These are phyloP conservation scores for Drosophila sucinea DNA, from an alignment of 1,140 invertebrate species.

Conservation along the genomic window DNA sequence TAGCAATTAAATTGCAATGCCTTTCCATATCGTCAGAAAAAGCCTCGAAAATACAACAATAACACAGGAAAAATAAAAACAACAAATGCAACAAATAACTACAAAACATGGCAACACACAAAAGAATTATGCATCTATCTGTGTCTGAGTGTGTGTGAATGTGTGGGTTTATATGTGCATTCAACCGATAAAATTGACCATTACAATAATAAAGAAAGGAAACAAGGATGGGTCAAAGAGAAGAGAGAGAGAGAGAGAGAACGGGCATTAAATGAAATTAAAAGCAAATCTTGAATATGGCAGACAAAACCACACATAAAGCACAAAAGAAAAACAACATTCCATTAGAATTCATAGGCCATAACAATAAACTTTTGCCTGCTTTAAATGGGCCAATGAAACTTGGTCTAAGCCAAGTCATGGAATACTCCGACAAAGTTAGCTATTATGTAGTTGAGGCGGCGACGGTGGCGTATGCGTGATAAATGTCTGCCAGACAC, in stretches of 20 bases:
- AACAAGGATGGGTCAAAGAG: neutral
- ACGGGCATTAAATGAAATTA: constrained; percentile 33
- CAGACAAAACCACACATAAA: neutral
- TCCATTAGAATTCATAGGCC: constrained; percentile 41
- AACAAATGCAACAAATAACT: constrained; percentile 39
- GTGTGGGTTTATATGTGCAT: constrained; percentile 39
- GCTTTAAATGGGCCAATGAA: constrained; percentile 6
- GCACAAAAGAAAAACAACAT: constrained; percentile 26
- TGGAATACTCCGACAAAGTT: constrained; percentile 6
- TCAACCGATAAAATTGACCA: constrained; percentile 43
- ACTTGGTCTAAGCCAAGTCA: constrained; percentile 38
- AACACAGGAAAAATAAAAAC: constrained; percentile 42
- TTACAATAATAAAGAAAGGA: constrained; percentile 29
- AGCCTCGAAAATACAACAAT: constrained; percentile 21
- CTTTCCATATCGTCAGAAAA: constrained; percentile 17
- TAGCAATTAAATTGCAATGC: constrained; percentile 62
- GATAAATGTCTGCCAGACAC: constrained; percentile 40
- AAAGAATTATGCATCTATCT: constrained; percentile 10
- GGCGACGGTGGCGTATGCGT: constrained; percentile 45
- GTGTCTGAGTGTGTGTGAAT: neutral
- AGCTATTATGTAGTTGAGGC: constrained; percentile 21
- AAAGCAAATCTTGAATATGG: constrained; percentile 34
- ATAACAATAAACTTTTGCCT: constrained; percentile 16
- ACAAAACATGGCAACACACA: constrained; percentile 5
- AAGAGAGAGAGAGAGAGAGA: neutral